These are phyloP conservation scores for rat (Rattus norvegicus) DNA, from an alignment of 2,113 vertebrate species.

Conservation along the genomic window GRCr8 NC_086028.1:56600001-56600500, in stretches of 20 bases:
- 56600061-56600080: background rate
- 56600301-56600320: background rate
- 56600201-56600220: background rate
- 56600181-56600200: background rate
- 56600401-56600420: accelerated
- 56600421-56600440: background rate
- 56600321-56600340: background rate
- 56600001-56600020: background rate
- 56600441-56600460: background rate
- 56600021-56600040: background rate
- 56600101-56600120: background rate
- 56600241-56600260: background rate
- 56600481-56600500: background rate
- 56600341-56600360: background rate
- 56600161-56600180: background rate
- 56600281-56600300: background rate
- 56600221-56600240: background rate
- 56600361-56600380: background rate
- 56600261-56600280: background rate
- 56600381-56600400: background rate
- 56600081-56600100: background rate
- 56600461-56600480: background rate
- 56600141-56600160: background rate
- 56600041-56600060: background rate
- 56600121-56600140: background rate